Percentiles rank a stretch among this genome's conserved stretches.
These are phyloP conservation scores for Halocaridina rubra DNA, from an alignment of 2,888 invertebrate species.

Conservation along the genomic window DNA sequence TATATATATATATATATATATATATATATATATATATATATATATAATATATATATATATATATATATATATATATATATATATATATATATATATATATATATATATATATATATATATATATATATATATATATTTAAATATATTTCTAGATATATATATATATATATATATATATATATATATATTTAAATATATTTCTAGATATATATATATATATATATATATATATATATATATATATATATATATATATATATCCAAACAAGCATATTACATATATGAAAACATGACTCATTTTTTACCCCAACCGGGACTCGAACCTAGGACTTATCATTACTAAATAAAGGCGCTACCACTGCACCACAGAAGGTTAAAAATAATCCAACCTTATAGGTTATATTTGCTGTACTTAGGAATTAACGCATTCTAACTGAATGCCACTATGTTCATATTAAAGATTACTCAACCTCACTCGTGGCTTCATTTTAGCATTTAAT, in stretches of 20 bases:
- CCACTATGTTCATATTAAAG: too few relatives aligned
- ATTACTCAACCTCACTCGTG: too few relatives aligned
- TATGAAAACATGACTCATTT: too few relatives aligned
- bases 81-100: constrained; percentile 3
- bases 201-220: neutral
- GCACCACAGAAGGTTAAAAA: too few relatives aligned
- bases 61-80: constrained; percentile 1
- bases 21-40: neutral
- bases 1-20: neutral
- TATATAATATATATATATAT: neutral
- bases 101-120: neutral
- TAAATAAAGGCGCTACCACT: too few relatives aligned
- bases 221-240: neutral
- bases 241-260: neutral
- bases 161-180: constrained; percentile 8
- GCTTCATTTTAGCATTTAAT: too few relatives aligned
- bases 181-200: neutral
- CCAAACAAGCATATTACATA: neutral
- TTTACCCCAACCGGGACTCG: too few relatives aligned
- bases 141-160: neutral
- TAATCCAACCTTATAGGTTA: too few relatives aligned
- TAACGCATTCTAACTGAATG: too few relatives aligned
- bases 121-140: neutral
- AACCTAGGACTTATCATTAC: too few relatives aligned
- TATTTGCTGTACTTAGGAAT: too few relatives aligned